Evolutionary conservation across 2,797 vertebrate genomes (phyloP).

Genomic region (Myioborus miniatus): DNA sequence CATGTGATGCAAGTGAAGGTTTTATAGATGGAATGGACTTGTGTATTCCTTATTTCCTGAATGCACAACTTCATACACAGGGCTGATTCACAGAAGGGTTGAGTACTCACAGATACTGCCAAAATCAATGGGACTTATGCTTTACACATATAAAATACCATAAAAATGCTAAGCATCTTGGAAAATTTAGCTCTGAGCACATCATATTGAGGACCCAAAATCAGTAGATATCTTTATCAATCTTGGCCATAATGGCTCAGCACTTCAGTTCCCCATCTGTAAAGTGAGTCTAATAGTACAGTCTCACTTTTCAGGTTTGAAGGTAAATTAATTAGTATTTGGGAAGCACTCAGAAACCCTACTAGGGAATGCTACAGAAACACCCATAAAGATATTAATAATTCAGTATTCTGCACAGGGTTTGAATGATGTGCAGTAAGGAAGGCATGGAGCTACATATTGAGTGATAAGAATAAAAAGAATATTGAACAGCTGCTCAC

Average conservation of each 20-base stretch:
- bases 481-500: constrained; percentile 69
- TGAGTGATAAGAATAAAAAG: constrained; percentile 68
- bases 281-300: background rate
- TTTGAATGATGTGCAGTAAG: constrained; percentile 50
- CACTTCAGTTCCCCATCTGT: background rate
- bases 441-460: constrained; percentile 62
- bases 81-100: background rate
- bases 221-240: background rate
- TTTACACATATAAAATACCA: background rate
- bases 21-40: background rate
- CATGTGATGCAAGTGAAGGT: background rate
- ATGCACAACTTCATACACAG: background rate
- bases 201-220: background rate
- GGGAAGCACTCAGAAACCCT: constrained; percentile 11
- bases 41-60: background rate
- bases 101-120: background rate
- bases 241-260: background rate
- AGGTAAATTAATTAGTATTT: constrained; percentile 51
- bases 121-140: background rate
- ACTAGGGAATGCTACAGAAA: constrained; percentile 9
- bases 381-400: constrained; percentile 58
- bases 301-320: background rate
- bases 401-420: constrained; percentile 12
- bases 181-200: background rate
- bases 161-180: background rate